Base-by-base conservation (phyloP, 2,888 invertebrate genomes). In the Parascotia fuliginaria region DNA sequence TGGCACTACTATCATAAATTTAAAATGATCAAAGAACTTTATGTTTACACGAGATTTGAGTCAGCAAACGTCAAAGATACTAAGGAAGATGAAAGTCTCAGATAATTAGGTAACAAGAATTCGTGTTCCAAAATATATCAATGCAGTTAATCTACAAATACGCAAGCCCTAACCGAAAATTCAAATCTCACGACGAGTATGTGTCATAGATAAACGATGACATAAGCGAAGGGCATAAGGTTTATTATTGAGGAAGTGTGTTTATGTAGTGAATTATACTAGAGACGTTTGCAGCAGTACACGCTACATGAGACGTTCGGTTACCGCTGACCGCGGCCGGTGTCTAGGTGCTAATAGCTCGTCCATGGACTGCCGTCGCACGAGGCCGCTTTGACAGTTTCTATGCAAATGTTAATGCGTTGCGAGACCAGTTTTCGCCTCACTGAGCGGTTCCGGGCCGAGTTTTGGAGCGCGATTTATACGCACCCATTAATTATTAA, bases 361-460 rank as follows among this genome's bases (percentile, higher is more conserved):
- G 71, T 50, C 75, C 76, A 78, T 74, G 78, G 79, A 75, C 66
- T 52, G 57, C 53, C 64, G 64, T 48, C 58, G 64, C 77, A 73
- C 84, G 83, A 84, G 82, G 85, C 88, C 84, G 79, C 80, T 73
- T 81, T 86, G 89, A 89, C 91, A 90, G 90, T 91, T 89, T 90
- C 91, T 92, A 92, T 91, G 92, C 91, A 91, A 92, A 92, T 92
- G 84, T 80, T 80, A 82, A 84, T 86, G 85, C 89, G 87, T 83
- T 80, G 81, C 81, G 79, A 80, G 89, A 90, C 92, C 87, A 89
- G 91, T 92, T 91, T 82, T 86, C 77, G 84, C 79, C 79, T 80
- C 79, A 72, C 70, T 55, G 73, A 81, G 83, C 76, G 83, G 88
- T 89, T 90, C 91, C 89, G 90, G 90, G 84, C 89, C 83, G 79